Conservation (phyloP, 1,140 invertebrate species). For the Nephila pilipes region DNA sequence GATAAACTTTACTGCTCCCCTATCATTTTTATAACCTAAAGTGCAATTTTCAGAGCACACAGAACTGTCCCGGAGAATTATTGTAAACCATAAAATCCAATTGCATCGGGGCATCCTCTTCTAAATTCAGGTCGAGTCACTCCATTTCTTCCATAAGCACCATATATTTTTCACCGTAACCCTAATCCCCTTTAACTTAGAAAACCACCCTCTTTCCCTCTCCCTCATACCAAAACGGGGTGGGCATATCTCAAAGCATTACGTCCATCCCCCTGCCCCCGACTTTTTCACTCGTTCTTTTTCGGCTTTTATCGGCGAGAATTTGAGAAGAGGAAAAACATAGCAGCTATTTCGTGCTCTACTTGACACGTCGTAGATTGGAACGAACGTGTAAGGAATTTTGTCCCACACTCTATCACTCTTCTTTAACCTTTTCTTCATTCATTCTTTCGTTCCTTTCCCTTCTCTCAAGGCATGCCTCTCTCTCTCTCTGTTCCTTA, state of each 20-base stretch:
- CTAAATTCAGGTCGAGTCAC: slow-evolving; percentile 64
- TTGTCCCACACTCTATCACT: slow-evolving; percentile 74
- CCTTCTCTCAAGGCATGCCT: not conserved
- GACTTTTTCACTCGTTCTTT: slow-evolving; percentile 14
- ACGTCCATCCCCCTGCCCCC: not conserved
- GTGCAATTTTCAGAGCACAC: slow-evolving; percentile 14
- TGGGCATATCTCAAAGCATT: slow-evolving; percentile 49
- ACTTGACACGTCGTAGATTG: slow-evolving; percentile 75
- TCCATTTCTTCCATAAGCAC: slow-evolving; percentile 60
- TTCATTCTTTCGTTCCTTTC: slow-evolving; percentile 39
- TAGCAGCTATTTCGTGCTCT: slow-evolving; percentile 74
- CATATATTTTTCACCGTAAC: slow-evolving; percentile 69
- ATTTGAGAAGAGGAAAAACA: slow-evolving; percentile 74
- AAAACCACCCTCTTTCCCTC: slow-evolving; percentile 21
- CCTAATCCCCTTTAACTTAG: slow-evolving; percentile 73
- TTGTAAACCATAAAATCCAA: slow-evolving; percentile 47
- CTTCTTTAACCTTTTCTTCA: slow-evolving; percentile 56
- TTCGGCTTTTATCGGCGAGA: slow-evolving; percentile 69
- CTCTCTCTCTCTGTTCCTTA: not conserved
- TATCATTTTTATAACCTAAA: slow-evolving; percentile 22
- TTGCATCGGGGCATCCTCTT: slow-evolving; percentile 19
- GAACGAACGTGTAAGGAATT: slow-evolving; percentile 74
- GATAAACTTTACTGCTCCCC: not conserved
- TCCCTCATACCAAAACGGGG: not conserved
- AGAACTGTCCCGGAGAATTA: not conserved